Evolutionary conservation across 1,140 invertebrate species (phyloP), one percentile per base, ranked within the genome.

Genomic region (Trypoxylus dichotomus): DNA sequence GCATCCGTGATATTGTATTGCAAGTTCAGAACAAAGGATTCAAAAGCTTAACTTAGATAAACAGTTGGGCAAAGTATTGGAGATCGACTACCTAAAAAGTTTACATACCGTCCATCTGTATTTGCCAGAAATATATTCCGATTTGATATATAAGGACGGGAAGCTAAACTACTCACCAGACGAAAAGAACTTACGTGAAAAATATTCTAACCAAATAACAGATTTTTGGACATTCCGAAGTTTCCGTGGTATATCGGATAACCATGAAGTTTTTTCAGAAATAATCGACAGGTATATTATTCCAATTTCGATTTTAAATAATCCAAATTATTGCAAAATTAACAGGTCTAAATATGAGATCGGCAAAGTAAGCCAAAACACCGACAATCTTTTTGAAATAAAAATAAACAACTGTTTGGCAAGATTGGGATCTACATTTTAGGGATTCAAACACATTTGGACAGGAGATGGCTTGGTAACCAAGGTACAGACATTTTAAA

Each of bases 21-120:
- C 91, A 92, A 86, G 92, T 96, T 54, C 89, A 91, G 82, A 84
- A 88, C n/a, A 88, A 88, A 73, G 89, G 89, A 13, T 95, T 93
- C 80, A 91, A 91, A 58, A 97, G 98, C 84, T 94, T 96, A 97
- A 99, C 86, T 98, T 98, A 94, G 97, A 99, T 87, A 89, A 93
- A 80, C 97, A 99, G 84, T 86, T 99, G 58, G 94, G 97, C 82
- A 99, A 99, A 87, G 94, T 95, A 0, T 87, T 99, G 3, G 97
- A 98, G 84, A 91, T 93, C 83, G 95, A 97, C 85, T 98, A 97
- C 84, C 91, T 94, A 80, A 90, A 93, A 80, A 94, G 94, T 5
- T 85, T 98, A 42, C 90, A 95, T 72, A 92, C 92, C 27, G 86
- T 97, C 27, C 94, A 96, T 85, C 90, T 94, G 80, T 92, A 96